Base-by-base conservation (phyloP, 2,888 invertebrate genomes). In the Asteroscopus sphinx region DNA sequence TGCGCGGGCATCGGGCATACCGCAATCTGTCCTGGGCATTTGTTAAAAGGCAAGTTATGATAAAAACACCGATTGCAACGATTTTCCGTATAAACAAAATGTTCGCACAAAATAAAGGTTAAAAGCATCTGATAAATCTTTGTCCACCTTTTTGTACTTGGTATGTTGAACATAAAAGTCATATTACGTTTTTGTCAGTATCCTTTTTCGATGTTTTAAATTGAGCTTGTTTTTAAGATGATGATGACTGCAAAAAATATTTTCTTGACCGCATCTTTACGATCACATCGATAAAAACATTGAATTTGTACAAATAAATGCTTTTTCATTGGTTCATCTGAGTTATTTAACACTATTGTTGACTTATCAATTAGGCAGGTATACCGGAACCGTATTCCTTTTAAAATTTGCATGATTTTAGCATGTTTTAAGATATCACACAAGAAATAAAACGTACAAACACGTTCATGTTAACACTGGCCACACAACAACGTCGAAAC, bases 11-110 rank as follows among this genome's bases (percentile, higher is more conserved):
- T 73, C 69, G 76, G 72, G 71, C 79, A 76, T 78, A 76, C 82
- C 80, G 79, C 85, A 86, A 86, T 88, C 84, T 83, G 86, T 86
- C 85, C 80, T 74, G 72, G 37, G 61, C 62, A 78, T 81, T 80
- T 76, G 76, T 77, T 77, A 77, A 81, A 78, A 77, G 73, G 71
- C 76, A 67, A 74, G 70, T 82, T 79, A 75, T 73, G 79, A 82
- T 80, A 82, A 83, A 79, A 81, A 80, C 76, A 68, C 67, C 64
- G 81, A 83, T 79, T 74, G 76, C 68, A 46, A 61, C 61, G 55
- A 57, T 60, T 73, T 65, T 75, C 56, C 66, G 64, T 68, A 72
- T 61, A 65, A 69, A 66, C 65, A 64, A 75, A 78, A 76, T 70
- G 66, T 72, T 70, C 58, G 51, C 54, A 61, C 51, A 66, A 76